Evolutionary conservation across 2,113 vertebrate genomes (phyloP).

Genomic region (Corydoras sp.): DNA sequence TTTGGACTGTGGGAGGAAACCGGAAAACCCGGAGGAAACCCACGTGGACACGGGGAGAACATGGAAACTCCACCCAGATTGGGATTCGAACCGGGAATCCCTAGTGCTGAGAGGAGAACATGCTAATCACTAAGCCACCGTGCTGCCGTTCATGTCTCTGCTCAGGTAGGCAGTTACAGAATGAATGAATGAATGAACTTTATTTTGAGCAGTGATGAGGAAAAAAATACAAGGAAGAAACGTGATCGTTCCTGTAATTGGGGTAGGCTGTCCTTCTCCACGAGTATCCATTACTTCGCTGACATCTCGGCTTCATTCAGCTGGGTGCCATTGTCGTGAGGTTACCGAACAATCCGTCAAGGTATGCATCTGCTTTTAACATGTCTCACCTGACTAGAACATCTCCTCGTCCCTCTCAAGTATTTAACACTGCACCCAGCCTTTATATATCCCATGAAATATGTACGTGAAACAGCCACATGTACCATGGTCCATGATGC

Average conservation of each 20-base stretch:
- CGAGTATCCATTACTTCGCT: constrained; percentile 14
- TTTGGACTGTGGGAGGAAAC: too few relatives aligned
- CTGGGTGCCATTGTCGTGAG: neutral
- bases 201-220: neutral
- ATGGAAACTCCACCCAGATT: too few relatives aligned
- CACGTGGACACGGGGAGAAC: too few relatives aligned
- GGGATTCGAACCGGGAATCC: too few relatives aligned
- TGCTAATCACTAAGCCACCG: too few relatives aligned
- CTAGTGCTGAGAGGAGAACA: too few relatives aligned
- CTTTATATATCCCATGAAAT: neutral
- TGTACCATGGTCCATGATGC: constrained; percentile 10
- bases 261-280: constrained; percentile 1
- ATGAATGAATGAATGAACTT: too few relatives aligned
- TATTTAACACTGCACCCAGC: neutral
- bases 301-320: constrained; percentile 2
- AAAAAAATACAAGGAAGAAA: neutral
- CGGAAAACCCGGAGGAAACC: too few relatives aligned
- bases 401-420: neutral
- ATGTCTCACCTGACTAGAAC: neutral
- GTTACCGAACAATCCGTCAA: neutral
- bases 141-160: too few relatives aligned
- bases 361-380: constrained; percentile 7
- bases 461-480: neutral
- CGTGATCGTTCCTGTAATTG: neutral
- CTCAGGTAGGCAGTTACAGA: too few relatives aligned